Percentiles rank a stretch among this genome's conserved stretches.
Conservation (phyloP, 2,888 invertebrate species). For the Rhopalosiphum nymphaeae region DNA sequence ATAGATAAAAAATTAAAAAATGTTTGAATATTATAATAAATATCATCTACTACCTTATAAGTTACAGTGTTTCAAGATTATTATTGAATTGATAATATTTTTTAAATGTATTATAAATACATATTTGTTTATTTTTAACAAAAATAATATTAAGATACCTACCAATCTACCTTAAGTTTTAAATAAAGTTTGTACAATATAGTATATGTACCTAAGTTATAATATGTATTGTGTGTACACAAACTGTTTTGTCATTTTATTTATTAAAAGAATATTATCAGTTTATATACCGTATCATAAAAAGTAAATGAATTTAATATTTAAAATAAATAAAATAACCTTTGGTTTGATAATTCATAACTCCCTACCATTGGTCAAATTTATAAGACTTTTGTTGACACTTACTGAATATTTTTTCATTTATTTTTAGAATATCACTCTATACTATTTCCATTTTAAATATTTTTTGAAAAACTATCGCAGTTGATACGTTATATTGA, state of each 20-base stretch:
- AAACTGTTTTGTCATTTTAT: background rate
- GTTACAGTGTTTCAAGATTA: background rate
- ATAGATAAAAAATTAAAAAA: background rate
- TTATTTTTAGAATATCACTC: background rate
- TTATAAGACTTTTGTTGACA: background rate
- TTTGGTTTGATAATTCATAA: background rate
- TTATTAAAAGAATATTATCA: background rate
- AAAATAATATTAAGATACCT: background rate
- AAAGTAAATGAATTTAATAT: background rate
- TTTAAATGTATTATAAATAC: background rate
- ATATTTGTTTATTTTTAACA: background rate
- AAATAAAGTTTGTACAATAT: background rate
- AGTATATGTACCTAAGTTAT: background rate
- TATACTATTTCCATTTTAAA: background rate
- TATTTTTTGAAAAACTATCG: background rate
- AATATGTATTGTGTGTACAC: background rate
- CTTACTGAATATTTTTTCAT: background rate
- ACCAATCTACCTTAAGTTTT: background rate
- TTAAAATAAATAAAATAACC: background rate
- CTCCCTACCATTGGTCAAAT: background rate
- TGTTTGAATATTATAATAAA: background rate
- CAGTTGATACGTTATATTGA: background rate
- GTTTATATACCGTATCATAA: background rate
- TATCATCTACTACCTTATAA: background rate
- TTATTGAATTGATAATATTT: background rate